phyloP scores from a whole-genome alignment of 1,140 invertebrate genomes.

The Diuraphis noxia region DNA sequence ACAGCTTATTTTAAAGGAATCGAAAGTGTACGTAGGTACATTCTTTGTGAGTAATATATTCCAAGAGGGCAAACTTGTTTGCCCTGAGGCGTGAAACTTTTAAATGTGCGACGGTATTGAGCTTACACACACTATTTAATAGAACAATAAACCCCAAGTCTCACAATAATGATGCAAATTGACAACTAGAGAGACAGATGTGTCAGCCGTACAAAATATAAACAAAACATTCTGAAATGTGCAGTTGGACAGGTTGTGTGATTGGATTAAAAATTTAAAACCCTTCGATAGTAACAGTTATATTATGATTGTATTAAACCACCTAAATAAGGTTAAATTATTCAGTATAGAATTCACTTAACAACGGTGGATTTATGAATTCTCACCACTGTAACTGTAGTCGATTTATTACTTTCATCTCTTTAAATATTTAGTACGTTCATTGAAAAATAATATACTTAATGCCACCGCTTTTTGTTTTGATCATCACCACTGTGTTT shows the following conservation, averaged over 20 bases:
- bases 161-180: not conserved
- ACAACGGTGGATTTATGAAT: not conserved
- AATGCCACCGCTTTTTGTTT: not conserved
- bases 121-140: not conserved
- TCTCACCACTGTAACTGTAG: not conserved
- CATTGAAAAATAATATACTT: not conserved
- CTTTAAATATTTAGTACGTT: not conserved
- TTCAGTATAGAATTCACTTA: not conserved
- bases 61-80: not conserved
- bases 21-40: no score
- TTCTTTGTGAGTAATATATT: not conserved
- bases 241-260: not conserved
- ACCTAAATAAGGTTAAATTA: not conserved
- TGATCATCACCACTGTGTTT: not conserved
- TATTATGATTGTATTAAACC: not conserved
- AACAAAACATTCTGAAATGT: not conserved
- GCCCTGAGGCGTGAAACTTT: not conserved
- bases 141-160: not conserved
- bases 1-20: not conserved
- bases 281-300: not conserved
- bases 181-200: not conserved
- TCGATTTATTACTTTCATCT: not conserved
- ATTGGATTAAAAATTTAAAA: conserved; percentile 3
- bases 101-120: not conserved
- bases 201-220: not conserved